Evolutionary conservation across 2,113 vertebrate species (phyloP), one percentile per base, ranked within the genome.

Genomic region (Gallinago paraguaiae): DNA sequence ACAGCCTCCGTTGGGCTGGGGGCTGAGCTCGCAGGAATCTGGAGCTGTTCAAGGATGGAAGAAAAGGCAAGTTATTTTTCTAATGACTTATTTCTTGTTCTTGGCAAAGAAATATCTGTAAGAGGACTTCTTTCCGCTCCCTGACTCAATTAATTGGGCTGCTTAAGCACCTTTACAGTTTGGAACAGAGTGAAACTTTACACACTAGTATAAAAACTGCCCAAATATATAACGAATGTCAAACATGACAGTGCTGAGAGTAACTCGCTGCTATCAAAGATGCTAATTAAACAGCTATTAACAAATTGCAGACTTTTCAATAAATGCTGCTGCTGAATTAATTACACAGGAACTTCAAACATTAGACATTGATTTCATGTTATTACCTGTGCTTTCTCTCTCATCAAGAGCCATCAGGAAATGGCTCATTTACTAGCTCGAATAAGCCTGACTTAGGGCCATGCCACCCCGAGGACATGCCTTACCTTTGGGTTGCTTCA

Each of bases 401-500:
- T 93, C 92, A 87, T 90, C 70, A 87, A 82, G 63, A 88, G 45
- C 48, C 72, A 60, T 25, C 30, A 57, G 60, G 35, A 82, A 88
- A 57, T 37, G 61, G 71, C 92, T 92, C 9, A 57, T 86, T 86
- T 91, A 50, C 31, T 43, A 71, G 41, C 43, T 90, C 56, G 75
- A 88, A 65, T 68, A 53, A 88, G 77, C 43, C 64, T 18, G 50
- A 39, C 61, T 41, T 28, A 45, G 80, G 74, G 59, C 82, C 45
- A 6, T 4, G 31, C 45, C 24, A 30, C 39, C 35, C 53, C 3
- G 13, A 65, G 81, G 70, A n/a, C 70, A 17, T 0, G 15, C 37
- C 98, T 98, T 94, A 99, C 99, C 99, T 97, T 98, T 98, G 19
- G 99, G 99, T 95, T 99, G 99, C 95, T 98, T 98, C 93, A 99